phyloP scores from a whole-genome alignment of 1,140 invertebrate species.

The Paramacrobiotus metropolitanus region DNA sequence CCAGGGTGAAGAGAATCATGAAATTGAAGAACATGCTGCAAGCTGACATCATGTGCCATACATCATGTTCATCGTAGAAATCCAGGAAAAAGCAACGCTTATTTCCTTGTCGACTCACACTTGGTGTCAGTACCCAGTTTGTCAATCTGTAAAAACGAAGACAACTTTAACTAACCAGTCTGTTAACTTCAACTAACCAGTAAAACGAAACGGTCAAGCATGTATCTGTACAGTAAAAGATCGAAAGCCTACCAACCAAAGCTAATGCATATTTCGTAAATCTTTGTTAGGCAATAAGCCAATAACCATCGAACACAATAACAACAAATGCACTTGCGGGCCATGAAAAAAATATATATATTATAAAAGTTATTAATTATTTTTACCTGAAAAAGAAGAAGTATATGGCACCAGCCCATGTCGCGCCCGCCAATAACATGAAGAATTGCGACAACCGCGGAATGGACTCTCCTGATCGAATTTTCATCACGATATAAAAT shows the following conservation, averaged over 20 bases:
- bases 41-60: slow-evolving; percentile 69
- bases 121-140: slow-evolving; percentile 29
- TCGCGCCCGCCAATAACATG: slow-evolving; percentile 34
- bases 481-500: slow-evolving; percentile 70
- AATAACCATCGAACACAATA: too few species aligned
- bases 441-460: slow-evolving; percentile 34
- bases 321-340: not conserved
- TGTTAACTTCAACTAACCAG: too few species aligned
- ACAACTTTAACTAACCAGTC: too few species aligned
- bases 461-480: slow-evolving; percentile 41
- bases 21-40: slow-evolving; percentile 66
- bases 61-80: slow-evolving; percentile 66
- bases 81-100: slow-evolving; percentile 42
- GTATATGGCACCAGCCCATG: slow-evolving; percentile 41
- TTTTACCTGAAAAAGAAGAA: slow-evolving; percentile 35
- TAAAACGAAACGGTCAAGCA: not conserved
- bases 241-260: slow-evolving; percentile 1
- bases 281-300: too few species aligned
- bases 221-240: not conserved
- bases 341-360: slow-evolving; percentile 6
- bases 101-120: slow-evolving; percentile 49
- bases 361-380: slow-evolving; percentile 15
- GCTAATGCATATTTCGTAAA: too few species aligned
- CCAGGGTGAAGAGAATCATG: slow-evolving; percentile 24
- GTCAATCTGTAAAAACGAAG: slow-evolving; percentile 27